A percentile compares a stretch with the other conserved stretches of the same genome.
These are phyloP conservation scores for Cynopterus sphinx DNA, from an alignment of 2,797 vertebrate genomes.

Conservation along the genomic window DNA sequence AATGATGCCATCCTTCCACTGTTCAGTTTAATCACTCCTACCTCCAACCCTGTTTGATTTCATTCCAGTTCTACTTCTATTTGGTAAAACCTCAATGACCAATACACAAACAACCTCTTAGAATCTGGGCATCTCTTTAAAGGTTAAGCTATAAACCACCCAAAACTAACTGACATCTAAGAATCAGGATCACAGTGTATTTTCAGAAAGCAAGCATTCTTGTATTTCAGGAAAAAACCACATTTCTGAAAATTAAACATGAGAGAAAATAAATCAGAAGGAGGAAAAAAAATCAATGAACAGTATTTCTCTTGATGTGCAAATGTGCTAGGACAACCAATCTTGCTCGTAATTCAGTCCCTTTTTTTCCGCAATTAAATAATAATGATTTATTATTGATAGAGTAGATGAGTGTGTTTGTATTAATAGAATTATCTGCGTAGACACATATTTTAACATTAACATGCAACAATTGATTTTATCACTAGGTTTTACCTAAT, in stretches of 20 bases:
- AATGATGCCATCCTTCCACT: no score
- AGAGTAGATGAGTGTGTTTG: neutral
- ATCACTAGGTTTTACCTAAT: constrained; percentile 4
- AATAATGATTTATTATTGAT: constrained; percentile 7
- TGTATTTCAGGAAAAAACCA: neutral
- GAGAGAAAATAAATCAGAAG: constrained; percentile 16
- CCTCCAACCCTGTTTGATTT: neutral
- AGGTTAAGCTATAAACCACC: neutral
- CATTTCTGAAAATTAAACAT: neutral
- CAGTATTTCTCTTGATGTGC: neutral
- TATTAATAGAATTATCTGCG: neutral
- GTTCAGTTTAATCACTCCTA: neutral
- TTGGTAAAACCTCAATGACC: neutral
- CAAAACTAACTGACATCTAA: neutral
- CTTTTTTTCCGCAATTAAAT: constrained; percentile 7
- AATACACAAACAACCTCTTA: neutral
- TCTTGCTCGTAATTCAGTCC: neutral
- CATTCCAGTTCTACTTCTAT: neutral
- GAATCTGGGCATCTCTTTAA: neutral
- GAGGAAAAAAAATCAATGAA: neutral
- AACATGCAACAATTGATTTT: neutral
- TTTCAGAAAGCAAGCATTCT: neutral
- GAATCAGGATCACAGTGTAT: neutral
- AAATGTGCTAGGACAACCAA: neutral
- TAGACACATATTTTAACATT: neutral